A percentile compares a stretch with the other conserved stretches of the same genome.
These are phyloP conservation scores for Tetragnatha versicolor DNA, from an alignment of 1,140 invertebrate genomes.

Conservation along the genomic window DNA sequence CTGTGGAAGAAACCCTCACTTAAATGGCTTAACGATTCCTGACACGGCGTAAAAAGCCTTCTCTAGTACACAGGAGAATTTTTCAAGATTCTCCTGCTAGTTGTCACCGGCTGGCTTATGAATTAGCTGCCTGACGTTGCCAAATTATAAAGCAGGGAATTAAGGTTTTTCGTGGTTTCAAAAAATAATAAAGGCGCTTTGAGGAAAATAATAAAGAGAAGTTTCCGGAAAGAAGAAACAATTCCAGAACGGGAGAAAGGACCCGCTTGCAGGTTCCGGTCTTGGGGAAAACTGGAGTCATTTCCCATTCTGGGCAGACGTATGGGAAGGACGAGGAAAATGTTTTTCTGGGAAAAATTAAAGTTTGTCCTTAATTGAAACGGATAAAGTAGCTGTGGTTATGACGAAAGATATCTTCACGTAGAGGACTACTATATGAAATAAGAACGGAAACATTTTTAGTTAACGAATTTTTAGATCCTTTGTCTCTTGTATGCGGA, in stretches of 20 bases:
- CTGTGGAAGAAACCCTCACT: no score
- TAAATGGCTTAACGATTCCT: constrained; percentile 10
- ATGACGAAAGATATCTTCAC: no score
- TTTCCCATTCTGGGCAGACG: no score
- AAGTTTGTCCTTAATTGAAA: no score
- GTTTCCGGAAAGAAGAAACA: neutral
- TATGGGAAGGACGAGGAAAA: no score
- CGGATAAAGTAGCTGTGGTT: no score
- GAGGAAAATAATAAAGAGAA: neutral
- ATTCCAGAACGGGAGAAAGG: neutral
- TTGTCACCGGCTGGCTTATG: constrained; percentile 27
- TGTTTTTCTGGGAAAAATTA: no score
- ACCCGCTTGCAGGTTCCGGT: neutral
- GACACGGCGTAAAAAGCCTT: constrained; percentile 4
- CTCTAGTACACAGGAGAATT: constrained; percentile 7
- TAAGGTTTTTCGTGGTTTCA: neutral
- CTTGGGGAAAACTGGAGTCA: no score
- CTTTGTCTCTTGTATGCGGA: no score
- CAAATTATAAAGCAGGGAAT: constrained; percentile 33
- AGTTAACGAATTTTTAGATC: no score
- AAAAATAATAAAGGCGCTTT: constrained; percentile 1
- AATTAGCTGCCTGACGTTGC: constrained; percentile 12
- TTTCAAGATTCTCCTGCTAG: neutral
- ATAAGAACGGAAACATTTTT: no score
- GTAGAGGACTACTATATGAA: no score